Evolutionary conservation across 2,888 invertebrate genomes (phyloP).

Genomic region (Drosophila lacicola): DNA sequence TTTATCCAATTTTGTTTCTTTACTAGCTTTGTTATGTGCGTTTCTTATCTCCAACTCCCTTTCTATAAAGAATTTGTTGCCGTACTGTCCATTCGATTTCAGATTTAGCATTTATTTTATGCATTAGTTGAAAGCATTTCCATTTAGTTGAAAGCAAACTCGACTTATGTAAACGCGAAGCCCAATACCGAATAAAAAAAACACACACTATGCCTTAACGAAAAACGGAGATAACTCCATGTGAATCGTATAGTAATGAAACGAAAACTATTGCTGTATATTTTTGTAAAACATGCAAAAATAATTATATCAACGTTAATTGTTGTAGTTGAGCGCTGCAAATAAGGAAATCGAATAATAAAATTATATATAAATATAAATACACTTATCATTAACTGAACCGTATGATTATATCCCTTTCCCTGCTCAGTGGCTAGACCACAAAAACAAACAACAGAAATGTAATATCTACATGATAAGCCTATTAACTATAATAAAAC

Average conservation of each 20-base stretch:
- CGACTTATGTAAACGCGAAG: slow-evolving; percentile 4
- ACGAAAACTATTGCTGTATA: slow-evolving; percentile 48
- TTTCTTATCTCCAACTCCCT: background rate
- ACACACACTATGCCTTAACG: slow-evolving; percentile 53
- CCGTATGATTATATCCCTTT: slow-evolving; percentile 28
- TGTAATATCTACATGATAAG: slow-evolving; percentile 37
- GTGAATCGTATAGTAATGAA: slow-evolving; percentile 21
- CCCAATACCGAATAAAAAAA: slow-evolving; percentile 6
- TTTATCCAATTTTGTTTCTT: background rate
- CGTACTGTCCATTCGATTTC: background rate
- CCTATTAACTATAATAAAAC: slow-evolving; percentile 28
- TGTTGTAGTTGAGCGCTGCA: slow-evolving; percentile 44
- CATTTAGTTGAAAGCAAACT: slow-evolving; percentile 31
- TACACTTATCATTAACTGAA: slow-evolving; percentile 20
- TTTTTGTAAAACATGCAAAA: slow-evolving; percentile 59
- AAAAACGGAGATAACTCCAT: slow-evolving; percentile 23
- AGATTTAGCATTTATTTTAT: background rate
- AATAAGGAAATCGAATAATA: slow-evolving; percentile 59
- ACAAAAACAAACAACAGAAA: slow-evolving; percentile 29
- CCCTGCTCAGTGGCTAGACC: slow-evolving; percentile 60
- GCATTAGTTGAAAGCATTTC: slow-evolving; percentile 13
- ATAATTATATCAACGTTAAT: slow-evolving; percentile 55
- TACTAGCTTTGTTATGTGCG: background rate
- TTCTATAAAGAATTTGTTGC: background rate
- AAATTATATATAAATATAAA: slow-evolving; percentile 13